Evolutionary conservation across 2,113 vertebrate species (phyloP), one percentile per base, ranked within the genome.

Genomic region (Pelecanus crispus): DNA sequence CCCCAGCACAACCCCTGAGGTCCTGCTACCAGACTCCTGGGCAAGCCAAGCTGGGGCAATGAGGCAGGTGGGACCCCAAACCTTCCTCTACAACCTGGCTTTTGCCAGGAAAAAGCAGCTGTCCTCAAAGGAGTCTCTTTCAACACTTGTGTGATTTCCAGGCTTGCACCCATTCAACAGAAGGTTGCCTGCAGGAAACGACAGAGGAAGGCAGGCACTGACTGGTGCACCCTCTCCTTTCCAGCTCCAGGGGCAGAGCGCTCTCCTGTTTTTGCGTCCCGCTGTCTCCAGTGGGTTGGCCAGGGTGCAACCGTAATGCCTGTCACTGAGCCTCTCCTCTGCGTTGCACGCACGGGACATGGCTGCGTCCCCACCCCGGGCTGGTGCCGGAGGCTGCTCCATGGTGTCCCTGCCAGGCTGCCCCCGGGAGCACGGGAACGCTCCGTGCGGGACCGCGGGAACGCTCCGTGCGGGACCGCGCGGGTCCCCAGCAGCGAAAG

Each of bases 401-500:
- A 14, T 6, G 73, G 5, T 1, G 6, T 10, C 11, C 4, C 38
- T 31, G 32, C 19, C 40, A 19, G 52, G n/a, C 44, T 31, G 26
- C 8, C 40, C 28, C 32, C 6, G 1, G 17, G 21, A 17, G 53
- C 19, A 1, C 21, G 1, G 42, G 31, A 14, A 8, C 2, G 25
- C 49, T 4, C 25, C 19, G 4, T 3, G 13, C 4, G 26, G 28
- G 34, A 36, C 3, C 3, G 1, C 21, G 1, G 42, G 31, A 14
- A 8, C 2, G 25, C 49, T 4, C 25, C 19, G 4, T 3, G 13
- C 4, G 26, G 28, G 34, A 36, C 3, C 3, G 31, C 31, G 3
- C 15, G 1, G 5, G 6, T 16, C 22, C 28, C 2, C 0, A 7
- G 21, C 62, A 16, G 63, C 0, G 0, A 22, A 11, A 8, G 15